Conservation (phyloP, 2,797 vertebrate genomes). For the Paedocypris micromegethes region DNA sequence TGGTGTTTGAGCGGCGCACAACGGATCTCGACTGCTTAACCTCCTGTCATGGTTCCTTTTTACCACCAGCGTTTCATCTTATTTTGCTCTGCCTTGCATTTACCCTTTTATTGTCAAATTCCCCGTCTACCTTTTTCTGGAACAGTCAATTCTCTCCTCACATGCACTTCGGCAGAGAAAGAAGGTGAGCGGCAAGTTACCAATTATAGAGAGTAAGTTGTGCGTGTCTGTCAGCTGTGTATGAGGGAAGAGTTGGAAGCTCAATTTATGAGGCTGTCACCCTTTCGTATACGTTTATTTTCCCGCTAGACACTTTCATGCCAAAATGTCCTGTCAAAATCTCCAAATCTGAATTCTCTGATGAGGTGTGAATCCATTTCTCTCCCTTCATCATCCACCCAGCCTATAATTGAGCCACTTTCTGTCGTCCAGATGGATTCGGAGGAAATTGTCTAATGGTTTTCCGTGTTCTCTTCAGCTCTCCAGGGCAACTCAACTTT, state of each 20-base stretch:
- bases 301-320: slow-evolving; percentile 9
- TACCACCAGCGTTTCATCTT: slow-evolving; percentile 2
- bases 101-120: slow-evolving; percentile 12
- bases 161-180: not conserved
- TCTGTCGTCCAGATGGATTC: not conserved
- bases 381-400: not conserved
- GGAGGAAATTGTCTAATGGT: slow-evolving; percentile 9
- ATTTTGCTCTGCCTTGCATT: slow-evolving; percentile 18
- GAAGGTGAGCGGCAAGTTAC: slow-evolving; percentile 20
- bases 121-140: slow-evolving; percentile 8
- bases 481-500: not conserved
- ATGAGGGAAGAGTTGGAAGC: slow-evolving; percentile 11
- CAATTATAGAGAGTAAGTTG: slow-evolving; percentile 19
- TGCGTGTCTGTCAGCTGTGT: slow-evolving; percentile 16
- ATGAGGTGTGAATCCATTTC: not conserved
- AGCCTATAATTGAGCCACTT: not conserved
- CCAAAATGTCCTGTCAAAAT: slow-evolving; percentile 6
- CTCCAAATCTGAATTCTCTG: not conserved
- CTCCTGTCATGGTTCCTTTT: slow-evolving; percentile 1
- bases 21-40: slow-evolving; percentile 16
- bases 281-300: slow-evolving; percentile 20
- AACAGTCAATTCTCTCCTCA: slow-evolving; percentile 15
- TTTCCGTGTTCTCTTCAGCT: not conserved
- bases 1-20: not conserved
- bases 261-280: slow-evolving; percentile 23